Conservation (phyloP, 30 jellyfish, hydroid and myxozoan genomes). For the Morbakka virulenta region DNA sequence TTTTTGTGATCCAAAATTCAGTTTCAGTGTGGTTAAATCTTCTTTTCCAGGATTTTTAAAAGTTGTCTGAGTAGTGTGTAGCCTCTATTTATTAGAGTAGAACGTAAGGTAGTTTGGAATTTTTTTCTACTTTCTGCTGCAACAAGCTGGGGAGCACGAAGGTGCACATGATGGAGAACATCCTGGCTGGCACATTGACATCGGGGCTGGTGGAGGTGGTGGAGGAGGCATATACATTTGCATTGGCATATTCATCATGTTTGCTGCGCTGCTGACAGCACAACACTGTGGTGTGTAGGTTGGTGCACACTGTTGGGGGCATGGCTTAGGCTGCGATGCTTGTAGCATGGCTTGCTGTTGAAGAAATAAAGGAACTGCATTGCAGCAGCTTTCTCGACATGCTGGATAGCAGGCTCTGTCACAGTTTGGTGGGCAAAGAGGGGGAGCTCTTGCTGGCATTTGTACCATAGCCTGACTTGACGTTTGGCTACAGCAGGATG, state of each 20-base stretch:
- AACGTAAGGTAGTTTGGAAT: too few relatives aligned
- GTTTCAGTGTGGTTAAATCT: too few relatives aligned
- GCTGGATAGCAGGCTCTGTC: slow-evolving; percentile 79
- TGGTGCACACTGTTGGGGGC: slow-evolving; percentile 85
- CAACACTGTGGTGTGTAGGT: slow-evolving; percentile 95
- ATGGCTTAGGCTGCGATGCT: slow-evolving; percentile 68
- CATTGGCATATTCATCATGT: too few relatives aligned
- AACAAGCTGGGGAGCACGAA: slow-evolving; percentile 92
- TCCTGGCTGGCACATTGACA: slow-evolving; percentile 78
- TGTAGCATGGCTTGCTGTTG: slow-evolving; percentile 55
- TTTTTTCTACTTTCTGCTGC: slow-evolving; percentile 80
- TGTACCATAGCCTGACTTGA: slow-evolving; percentile 63
- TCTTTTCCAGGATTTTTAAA: too few relatives aligned
- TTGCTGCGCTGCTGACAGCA: too few relatives aligned
- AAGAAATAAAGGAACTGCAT: slow-evolving; percentile 70
- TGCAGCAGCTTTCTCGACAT: slow-evolving; percentile 67
- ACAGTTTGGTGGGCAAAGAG: slow-evolving; percentile 85
- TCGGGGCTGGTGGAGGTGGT: slow-evolving; percentile 89
- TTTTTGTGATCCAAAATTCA: too few relatives aligned
- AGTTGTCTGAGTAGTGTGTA: too few relatives aligned
- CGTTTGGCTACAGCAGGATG: slow-evolving; percentile 78
- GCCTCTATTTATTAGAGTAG: too few relatives aligned
- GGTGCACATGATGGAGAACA: slow-evolving; percentile 98
- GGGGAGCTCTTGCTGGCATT: slow-evolving; percentile 82
- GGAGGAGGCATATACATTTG: slow-evolving; percentile 85